Conservation (phyloP, 2,113 vertebrate species). For the Alectura lathami region DNA sequence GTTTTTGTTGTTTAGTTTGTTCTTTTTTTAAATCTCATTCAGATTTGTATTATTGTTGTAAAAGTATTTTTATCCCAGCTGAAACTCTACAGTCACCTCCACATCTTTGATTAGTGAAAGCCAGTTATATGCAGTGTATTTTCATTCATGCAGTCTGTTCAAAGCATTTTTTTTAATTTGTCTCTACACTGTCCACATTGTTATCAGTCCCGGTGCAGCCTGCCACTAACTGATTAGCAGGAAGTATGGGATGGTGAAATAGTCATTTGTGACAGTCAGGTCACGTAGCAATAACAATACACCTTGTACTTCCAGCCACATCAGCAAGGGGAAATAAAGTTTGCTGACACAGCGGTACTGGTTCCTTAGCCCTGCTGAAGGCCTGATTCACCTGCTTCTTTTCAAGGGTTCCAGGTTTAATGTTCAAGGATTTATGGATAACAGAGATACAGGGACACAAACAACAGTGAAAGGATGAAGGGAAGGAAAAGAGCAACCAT, state of each 20-base stretch:
- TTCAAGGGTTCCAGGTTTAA: background rate
- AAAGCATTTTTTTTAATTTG: background rate
- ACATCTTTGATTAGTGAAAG: background rate
- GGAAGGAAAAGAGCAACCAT: background rate
- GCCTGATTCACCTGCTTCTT: background rate
- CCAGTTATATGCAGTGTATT: background rate
- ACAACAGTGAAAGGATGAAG: background rate
- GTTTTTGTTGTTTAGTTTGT: no score
- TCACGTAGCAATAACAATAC: fast-evolving
- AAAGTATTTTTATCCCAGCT: background rate
- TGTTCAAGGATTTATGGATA: background rate
- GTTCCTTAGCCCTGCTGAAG: background rate
- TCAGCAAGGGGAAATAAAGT: background rate
- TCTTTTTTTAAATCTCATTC: background rate
- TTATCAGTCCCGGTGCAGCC: background rate
- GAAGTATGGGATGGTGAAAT: background rate
- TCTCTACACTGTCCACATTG: background rate
- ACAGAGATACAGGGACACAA: background rate
- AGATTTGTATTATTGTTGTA: background rate
- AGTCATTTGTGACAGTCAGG: background rate
- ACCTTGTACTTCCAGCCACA: background rate
- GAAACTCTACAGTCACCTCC: background rate
- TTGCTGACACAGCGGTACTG: background rate
- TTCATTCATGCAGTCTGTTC: background rate
- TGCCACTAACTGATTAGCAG: background rate